phyloP scores from a whole-genome alignment of 2,113 vertebrate genomes.

The Gymnorhina tibicen region DNA sequence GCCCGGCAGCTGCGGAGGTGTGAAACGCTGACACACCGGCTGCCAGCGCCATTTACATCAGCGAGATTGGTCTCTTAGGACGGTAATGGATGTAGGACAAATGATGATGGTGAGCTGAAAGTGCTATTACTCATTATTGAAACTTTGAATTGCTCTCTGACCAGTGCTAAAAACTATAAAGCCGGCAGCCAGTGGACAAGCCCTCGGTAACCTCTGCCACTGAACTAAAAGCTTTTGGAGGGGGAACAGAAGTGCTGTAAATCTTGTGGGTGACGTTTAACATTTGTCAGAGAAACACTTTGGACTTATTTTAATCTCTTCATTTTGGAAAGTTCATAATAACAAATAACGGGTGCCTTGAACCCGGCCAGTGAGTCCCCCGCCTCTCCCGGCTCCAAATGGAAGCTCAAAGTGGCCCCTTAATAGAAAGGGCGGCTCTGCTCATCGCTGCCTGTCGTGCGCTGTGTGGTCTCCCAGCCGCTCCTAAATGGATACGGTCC shows the following conservation, averaged over 20 bases:
- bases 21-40: conserved; percentile 67
- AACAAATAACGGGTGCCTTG: conserved; percentile 69
- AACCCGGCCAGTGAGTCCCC: conserved; percentile 40
- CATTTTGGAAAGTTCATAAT: conserved; percentile 70
- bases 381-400: conserved; percentile 47
- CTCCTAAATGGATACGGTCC: conserved; percentile 39
- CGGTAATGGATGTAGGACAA: conserved; percentile 73
- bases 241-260: conserved; percentile 70
- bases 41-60: conserved; percentile 66
- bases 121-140: conserved; percentile 68
- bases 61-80: conserved; percentile 68
- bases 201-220: conserved; percentile 69
- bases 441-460: neutral
- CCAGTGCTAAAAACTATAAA: conserved; percentile 58
- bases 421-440: conserved; percentile 8
- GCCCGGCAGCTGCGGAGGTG: conserved; percentile 64
- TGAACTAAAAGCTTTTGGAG: conserved; percentile 76
- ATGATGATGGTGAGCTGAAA: conserved; percentile 74
- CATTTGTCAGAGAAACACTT: conserved; percentile 79
- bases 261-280: conserved; percentile 68
- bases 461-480: conserved; percentile 65
- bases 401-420: conserved; percentile 49
- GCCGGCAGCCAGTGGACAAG: conserved; percentile 38
- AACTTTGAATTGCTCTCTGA: conserved; percentile 61
- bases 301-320: conserved; percentile 73